Conservation (phyloP, 2,888 invertebrate genomes). For the Noctua janthina region DNA sequence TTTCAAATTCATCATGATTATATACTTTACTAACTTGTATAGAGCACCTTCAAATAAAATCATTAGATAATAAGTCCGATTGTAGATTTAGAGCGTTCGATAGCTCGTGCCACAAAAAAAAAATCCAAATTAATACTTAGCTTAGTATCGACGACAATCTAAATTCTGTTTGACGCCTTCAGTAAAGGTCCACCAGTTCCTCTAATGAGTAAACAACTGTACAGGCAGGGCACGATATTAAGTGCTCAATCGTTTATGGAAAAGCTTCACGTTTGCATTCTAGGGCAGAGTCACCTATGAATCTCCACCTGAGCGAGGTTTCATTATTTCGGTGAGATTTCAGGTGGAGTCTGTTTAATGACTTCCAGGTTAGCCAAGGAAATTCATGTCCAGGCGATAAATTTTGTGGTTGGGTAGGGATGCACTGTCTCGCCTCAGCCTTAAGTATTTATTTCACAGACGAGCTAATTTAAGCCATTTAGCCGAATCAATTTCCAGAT, state of each 20-base stretch:
- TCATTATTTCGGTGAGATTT: background rate
- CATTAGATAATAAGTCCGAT: background rate
- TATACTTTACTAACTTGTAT: background rate
- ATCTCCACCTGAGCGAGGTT: background rate
- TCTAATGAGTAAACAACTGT: background rate
- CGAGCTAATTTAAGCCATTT: background rate
- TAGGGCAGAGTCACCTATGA: background rate
- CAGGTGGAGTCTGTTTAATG: background rate
- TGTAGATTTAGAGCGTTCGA: background rate
- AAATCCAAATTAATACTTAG: background rate
- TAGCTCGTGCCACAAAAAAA: too few species aligned
- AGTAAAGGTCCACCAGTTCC: background rate
- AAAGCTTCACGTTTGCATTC: background rate
- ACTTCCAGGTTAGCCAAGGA: background rate
- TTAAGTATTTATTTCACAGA: too few species aligned
- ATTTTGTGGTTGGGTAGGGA: background rate
- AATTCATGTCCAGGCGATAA: background rate
- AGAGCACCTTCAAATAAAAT: background rate
- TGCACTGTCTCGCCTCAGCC: background rate
- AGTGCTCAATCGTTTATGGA: background rate
- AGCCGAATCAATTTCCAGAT: background rate
- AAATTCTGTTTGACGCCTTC: background rate
- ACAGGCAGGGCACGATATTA: background rate
- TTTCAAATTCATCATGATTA: background rate
- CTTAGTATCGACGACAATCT: background rate